Conservation (phyloP, 2,888 invertebrate genomes). For the Heterodera filipjevi region DNA sequence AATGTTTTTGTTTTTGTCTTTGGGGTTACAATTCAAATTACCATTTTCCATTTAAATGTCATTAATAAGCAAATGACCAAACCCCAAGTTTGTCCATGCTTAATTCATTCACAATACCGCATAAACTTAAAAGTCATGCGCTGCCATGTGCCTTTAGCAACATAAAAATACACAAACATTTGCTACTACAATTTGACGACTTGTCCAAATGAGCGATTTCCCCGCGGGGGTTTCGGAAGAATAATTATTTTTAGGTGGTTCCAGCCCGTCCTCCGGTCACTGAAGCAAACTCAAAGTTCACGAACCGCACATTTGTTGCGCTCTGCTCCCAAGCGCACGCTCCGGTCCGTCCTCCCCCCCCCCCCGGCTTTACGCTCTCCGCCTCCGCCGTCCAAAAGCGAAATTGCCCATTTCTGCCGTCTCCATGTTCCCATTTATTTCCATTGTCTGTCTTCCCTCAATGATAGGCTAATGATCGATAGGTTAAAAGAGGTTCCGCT, state of each 20-base stretch:
- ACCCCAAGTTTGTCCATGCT: too few species aligned
- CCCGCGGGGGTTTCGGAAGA: background rate
- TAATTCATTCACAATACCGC: too few species aligned
- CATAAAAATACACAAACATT: background rate
- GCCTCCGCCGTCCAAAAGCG: background rate
- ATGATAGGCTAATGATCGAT: slow-evolving; percentile 4
- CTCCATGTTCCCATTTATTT: background rate
- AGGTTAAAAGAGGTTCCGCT: background rate
- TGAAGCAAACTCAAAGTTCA: background rate
- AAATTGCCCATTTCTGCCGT: background rate
- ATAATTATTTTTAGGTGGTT: background rate
- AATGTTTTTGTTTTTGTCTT: too few species aligned
- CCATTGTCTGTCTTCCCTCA: background rate
- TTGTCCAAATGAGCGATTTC: background rate
- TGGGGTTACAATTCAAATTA: too few species aligned
- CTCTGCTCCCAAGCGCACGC: background rate
- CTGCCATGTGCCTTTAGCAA: too few species aligned
- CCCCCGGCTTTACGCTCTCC: background rate
- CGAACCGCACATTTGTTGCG: background rate
- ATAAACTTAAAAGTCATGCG: too few species aligned
- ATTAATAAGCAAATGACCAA: too few species aligned
- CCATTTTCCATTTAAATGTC: too few species aligned
- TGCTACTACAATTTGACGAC: too few species aligned
- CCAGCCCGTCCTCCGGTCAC: background rate
- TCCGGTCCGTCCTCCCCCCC: background rate